phyloP scores from a whole-genome alignment of 1,140 invertebrate genomes.

The Anagrus nilaparvatae region DNA sequence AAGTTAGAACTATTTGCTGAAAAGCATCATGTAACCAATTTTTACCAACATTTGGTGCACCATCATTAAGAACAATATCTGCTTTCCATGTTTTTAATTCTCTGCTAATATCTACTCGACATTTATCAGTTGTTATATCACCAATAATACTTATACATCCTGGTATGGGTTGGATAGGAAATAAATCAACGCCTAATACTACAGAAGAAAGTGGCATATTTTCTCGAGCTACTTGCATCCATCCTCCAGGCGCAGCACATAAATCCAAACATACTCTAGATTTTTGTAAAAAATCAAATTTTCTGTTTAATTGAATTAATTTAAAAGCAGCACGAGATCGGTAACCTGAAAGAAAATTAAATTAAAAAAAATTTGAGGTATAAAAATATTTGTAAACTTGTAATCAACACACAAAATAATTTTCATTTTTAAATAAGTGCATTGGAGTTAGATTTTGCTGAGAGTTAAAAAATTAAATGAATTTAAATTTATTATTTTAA shows the following conservation, averaged over 20 bases:
- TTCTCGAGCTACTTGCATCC: slow-evolving; percentile 99
- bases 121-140: slow-evolving; percentile 96
- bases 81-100: slow-evolving; percentile 94
- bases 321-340: slow-evolving; percentile 97
- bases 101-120: slow-evolving; percentile 63
- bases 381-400: slow-evolving; percentile 1
- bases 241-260: slow-evolving; percentile 98
- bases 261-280: slow-evolving; percentile 94
- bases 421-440: neutral
- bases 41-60: slow-evolving; percentile 96
- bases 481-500: neutral
- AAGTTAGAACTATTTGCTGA: slow-evolving; percentile 80
- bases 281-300: slow-evolving; percentile 94
- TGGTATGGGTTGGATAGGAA: slow-evolving; percentile 85
- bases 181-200: slow-evolving; percentile 92
- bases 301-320: slow-evolving; percentile 93
- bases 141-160: slow-evolving; percentile 83
- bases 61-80: slow-evolving; percentile 93
- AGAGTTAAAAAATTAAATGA: neutral
- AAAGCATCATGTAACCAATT: slow-evolving; percentile 98
- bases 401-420: slow-evolving; percentile 3
- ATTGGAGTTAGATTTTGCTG: neutral
- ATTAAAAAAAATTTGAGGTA: slow-evolving; percentile 24
- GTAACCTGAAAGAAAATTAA: slow-evolving; percentile 57
- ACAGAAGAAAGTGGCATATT: slow-evolving; percentile 97